These are phyloP conservation scores for Liposcelis brunnea DNA, from an alignment of 2,888 invertebrate species.

Conservation along the genomic window DNA sequence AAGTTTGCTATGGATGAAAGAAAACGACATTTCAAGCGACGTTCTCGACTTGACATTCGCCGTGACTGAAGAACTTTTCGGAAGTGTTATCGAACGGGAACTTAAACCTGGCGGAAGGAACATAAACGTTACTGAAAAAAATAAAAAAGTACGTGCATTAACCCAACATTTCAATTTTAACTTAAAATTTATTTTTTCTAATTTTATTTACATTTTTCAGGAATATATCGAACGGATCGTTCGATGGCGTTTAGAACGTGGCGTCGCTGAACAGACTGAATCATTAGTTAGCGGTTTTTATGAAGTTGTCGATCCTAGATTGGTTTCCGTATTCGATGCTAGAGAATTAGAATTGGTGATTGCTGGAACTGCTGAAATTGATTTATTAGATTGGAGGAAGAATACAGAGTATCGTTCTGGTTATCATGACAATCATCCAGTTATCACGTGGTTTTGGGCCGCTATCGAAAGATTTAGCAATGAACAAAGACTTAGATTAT, in stretches of 20 bases:
- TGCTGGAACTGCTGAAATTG: conserved; percentile 93
- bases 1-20: conserved; percentile 87
- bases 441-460: conserved; percentile 95
- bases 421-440: conserved; percentile 87
- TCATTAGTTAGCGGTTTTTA: conserved; percentile 86
- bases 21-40: conserved; percentile 55
- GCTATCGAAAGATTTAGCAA: conserved; percentile 90
- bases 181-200: background rate
- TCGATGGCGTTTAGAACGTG: conserved; percentile 82
- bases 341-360: conserved; percentile 93
- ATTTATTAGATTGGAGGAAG: conserved; percentile 84
- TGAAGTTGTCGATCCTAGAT: conserved; percentile 84
- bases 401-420: conserved; percentile 94
- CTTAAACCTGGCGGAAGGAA: conserved; percentile 84
- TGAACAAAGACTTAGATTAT: conserved; percentile 76
- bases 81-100: conserved; percentile 82
- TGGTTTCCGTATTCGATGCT: conserved; percentile 92
- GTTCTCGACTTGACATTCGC: conserved; percentile 74
- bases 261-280: conserved; percentile 88
- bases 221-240: conserved; percentile 91
- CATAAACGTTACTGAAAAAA: conserved; percentile 81
- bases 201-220: conserved; percentile 20
- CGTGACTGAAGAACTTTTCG: conserved; percentile 85
- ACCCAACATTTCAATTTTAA: background rate
- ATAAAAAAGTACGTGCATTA: conserved; percentile 50